Evolutionary conservation across 1,140 invertebrate genomes (phyloP).

Genomic region (Drosophila kurseongensis): DNA sequence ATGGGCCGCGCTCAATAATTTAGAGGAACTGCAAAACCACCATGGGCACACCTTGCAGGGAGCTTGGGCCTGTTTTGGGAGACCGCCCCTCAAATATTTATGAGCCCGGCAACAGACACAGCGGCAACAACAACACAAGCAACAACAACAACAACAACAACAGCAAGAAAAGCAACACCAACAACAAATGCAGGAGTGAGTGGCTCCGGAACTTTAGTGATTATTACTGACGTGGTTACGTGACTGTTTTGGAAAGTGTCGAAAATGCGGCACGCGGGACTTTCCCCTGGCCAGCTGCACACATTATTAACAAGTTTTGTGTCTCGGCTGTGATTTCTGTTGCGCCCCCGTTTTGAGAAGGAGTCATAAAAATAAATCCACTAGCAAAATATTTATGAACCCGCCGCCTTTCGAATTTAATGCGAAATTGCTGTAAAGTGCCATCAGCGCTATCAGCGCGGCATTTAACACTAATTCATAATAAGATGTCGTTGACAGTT

Average conservation of each 20-base stretch:
- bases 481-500: slow-evolving; percentile 83
- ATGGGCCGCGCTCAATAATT: slow-evolving; percentile 76
- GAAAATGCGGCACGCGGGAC: slow-evolving; percentile 78
- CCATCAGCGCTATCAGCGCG: slow-evolving; percentile 75
- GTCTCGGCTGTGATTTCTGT: slow-evolving; percentile 47
- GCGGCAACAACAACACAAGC: slow-evolving; percentile 10
- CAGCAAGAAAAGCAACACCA: slow-evolving; percentile 1
- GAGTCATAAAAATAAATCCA: slow-evolving; percentile 79
- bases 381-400: slow-evolving; percentile 78
- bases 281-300: slow-evolving; percentile 22
- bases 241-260: slow-evolving; percentile 84
- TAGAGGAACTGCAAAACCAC: slow-evolving; percentile 68
- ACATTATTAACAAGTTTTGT: slow-evolving; percentile 56
- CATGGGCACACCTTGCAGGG: slow-evolving; percentile 58
- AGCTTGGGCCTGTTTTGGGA: slow-evolving; percentile 47
- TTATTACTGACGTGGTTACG: slow-evolving; percentile 84
- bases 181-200: slow-evolving; percentile 29
- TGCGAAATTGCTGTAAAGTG: slow-evolving; percentile 73
- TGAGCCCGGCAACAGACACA: slow-evolving; percentile 42
- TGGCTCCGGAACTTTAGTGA: slow-evolving; percentile 81
- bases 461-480: slow-evolving; percentile 83
- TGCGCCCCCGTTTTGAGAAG: slow-evolving; percentile 8
- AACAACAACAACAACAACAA: slow-evolving; percentile 10
- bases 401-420: slow-evolving; percentile 57
- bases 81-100: slow-evolving; percentile 69